Evolutionary conservation across 2,888 invertebrate genomes (phyloP).

Genomic region (Choreutis nemorana): DNA sequence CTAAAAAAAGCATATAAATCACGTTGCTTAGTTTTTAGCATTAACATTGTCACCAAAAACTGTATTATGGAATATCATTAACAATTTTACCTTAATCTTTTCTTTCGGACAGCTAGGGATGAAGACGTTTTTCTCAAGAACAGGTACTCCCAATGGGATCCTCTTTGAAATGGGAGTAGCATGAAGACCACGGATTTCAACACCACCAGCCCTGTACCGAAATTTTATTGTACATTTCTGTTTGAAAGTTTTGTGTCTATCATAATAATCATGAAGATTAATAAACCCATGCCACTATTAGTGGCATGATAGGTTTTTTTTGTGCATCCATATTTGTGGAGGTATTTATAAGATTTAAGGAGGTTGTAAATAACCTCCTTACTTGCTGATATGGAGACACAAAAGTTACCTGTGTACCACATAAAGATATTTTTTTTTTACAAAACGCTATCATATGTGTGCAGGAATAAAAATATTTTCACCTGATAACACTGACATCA

Average conservation of each 20-base stretch:
- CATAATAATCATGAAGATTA: not conserved
- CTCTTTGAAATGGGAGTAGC: slow-evolving; percentile 78
- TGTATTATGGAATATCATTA: not conserved
- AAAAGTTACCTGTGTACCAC: no score
- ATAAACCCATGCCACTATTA: no score
- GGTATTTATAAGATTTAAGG: no score
- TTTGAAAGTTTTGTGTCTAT: not conserved
- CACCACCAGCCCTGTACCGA: slow-evolving; percentile 71
- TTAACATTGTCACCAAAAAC: not conserved
- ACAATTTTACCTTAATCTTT: slow-evolving; percentile 37
- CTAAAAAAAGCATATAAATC: slow-evolving; percentile 16
- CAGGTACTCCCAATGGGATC: slow-evolving; percentile 74
- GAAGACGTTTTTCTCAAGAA: slow-evolving; percentile 79
- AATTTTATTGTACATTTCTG: slow-evolving; percentile 4
- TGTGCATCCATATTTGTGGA: no score
- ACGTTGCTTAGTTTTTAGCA: no score
- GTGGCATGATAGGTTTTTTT: no score
- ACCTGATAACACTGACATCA: slow-evolving; percentile 60
- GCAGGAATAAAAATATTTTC: no score
- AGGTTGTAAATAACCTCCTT: no score
- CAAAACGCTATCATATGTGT: no score
- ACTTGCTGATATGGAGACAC: no score
- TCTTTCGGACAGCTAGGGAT: slow-evolving; percentile 66
- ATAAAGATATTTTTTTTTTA: no score
- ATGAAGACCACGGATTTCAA: slow-evolving; percentile 79